phyloP scores from a whole-genome alignment of 2,888 invertebrate genomes.

The Heliconius cydno region DNA sequence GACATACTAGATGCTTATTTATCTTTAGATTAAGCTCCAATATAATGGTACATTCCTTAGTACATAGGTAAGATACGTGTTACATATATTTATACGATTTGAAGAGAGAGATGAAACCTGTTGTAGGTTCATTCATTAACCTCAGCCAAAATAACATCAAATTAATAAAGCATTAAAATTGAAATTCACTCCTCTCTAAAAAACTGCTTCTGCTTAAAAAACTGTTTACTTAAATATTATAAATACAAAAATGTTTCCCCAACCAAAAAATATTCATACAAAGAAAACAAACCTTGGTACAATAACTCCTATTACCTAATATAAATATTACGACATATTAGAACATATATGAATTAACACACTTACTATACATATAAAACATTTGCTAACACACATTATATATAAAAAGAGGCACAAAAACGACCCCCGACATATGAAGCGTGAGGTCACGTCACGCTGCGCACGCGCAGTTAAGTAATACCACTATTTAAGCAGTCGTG shows the following conservation, averaged over 20 bases:
- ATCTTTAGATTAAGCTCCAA: too few relatives aligned
- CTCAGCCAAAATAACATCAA: too few relatives aligned
- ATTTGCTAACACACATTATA: slow-evolving; percentile 1
- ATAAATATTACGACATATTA: slow-evolving; percentile 2
- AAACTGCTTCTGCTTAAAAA: too few relatives aligned
- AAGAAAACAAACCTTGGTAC: neutral
- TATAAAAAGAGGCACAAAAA: slow-evolving; percentile 33
- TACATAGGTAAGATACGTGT: too few relatives aligned
- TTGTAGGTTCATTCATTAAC: too few relatives aligned
- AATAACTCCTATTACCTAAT: neutral
- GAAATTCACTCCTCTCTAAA: too few relatives aligned
- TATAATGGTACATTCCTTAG: too few relatives aligned
- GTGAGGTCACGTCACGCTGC: slow-evolving; percentile 59
- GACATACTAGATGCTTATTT: too few relatives aligned
- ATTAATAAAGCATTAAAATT: too few relatives aligned
- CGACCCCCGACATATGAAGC: slow-evolving; percentile 44
- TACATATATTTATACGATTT: too few relatives aligned
- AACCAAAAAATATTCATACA: neutral
- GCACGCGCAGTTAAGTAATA: slow-evolving; percentile 58
- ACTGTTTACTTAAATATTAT: neutral
- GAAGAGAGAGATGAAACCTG: too few relatives aligned
- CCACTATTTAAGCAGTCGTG: slow-evolving; percentile 60
- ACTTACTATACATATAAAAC: neutral
- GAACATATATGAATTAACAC: slow-evolving; percentile 18
- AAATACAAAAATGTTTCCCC: neutral